Base-by-base conservation (phyloP, 35 echinoderm and acorn worm genomes). In the Heliocidaris tuberculata region DNA sequence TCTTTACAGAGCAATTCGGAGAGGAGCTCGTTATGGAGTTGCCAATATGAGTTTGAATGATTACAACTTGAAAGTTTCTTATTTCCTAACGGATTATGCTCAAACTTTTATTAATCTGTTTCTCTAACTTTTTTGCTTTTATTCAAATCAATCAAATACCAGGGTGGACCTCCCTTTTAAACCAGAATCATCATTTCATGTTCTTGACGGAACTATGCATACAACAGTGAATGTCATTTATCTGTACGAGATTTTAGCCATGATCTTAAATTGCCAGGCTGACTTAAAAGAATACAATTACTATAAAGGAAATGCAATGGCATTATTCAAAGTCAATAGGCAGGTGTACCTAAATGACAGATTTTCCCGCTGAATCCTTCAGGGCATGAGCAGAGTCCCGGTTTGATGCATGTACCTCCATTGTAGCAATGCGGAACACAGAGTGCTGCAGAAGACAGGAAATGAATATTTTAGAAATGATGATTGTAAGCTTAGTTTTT, bases 351-450 rank as follows among this genome's bases (percentile, higher is more conserved):
- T 88, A 86, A 87, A 54, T 96, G 92, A 29, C 95, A 96, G 19
- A 86, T 32, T 35, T 96, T 93, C 19, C 95, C 95, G 21, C 47
- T 94, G 54, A 59, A 96, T 60, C 95, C 95, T 47, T 88, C 50
- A 12, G 59, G 71, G 86, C 95, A 96, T 86, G 92, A n/a, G 59
- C 95, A 96, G 13, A 94, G 12, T 47, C 95, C 95, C 16, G 95
- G 95, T 10, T 50, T 50, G 30, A 94, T 56, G 91, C 95, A 96
- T 2, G 92, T 94, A 19, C 95, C 95, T 9, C 95, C 92, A 29
- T 96, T 96, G 60, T 94, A 96, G 88, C 95, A 96, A 89, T 96
- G 95, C 15, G 95, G 95, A 35, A 86, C 85, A 94, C 95, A 96
- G 11, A 96, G 49, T 31, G 85, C 95, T 96, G 88, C 47, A 86